A percentile compares a stretch with the other conserved stretches of the same genome.
phyloP scores from a whole-genome alignment of 2,113 vertebrate species.

The Onychostruthus taczanowskii region DNA sequence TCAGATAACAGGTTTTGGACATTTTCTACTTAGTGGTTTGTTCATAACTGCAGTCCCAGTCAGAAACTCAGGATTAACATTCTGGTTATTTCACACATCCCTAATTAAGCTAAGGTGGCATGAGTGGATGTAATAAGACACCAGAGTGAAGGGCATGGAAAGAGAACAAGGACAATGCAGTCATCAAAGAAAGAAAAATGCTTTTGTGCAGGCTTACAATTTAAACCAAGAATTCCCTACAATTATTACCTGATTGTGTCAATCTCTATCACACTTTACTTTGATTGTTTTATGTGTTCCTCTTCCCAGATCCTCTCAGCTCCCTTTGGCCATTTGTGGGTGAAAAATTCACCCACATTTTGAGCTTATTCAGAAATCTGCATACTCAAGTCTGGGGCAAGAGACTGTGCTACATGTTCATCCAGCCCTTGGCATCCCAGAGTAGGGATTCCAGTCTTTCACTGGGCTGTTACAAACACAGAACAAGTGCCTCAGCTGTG shows the following conservation, averaged over 20 bases:
- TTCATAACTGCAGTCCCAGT: neutral
- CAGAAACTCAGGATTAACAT: neutral
- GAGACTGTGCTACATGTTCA: neutral
- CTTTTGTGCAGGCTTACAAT: neutral
- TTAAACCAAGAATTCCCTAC: neutral
- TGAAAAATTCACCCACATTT: neutral
- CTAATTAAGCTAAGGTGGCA: neutral
- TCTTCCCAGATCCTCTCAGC: neutral
- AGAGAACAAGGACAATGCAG: neutral
- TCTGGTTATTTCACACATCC: neutral
- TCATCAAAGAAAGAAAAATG: neutral
- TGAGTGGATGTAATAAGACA: neutral
- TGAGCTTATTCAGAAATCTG: neutral
- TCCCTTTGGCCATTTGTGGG: neutral
- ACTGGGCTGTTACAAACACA: neutral
- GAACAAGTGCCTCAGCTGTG: neutral
- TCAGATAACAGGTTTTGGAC: neutral
- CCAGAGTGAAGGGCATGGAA: neutral
- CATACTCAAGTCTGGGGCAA: neutral
- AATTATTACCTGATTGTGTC: neutral
- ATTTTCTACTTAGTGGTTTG: neutral
- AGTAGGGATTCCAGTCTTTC: neutral
- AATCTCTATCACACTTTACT: neutral
- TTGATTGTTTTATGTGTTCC: neutral
- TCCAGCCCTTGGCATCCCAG: neutral